Evolutionary conservation across 2,888 invertebrate genomes (phyloP), one percentile per base, ranked within the genome.

Genomic region (Limnephilus lunatus): DNA sequence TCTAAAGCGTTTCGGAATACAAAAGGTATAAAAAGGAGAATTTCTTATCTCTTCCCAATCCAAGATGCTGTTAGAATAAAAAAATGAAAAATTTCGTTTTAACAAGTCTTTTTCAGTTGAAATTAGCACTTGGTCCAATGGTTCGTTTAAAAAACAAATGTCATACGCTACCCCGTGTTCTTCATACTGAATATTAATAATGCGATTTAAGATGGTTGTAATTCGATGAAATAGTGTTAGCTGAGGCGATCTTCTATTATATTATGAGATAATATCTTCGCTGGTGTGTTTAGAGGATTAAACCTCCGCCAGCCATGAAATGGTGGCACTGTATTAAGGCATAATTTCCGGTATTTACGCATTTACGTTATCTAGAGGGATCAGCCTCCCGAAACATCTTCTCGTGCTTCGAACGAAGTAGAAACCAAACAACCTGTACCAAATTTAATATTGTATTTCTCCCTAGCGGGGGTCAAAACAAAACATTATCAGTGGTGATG

Each of bases 51-150:
- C 44, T 48, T 2, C 44, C 44, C 14, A 48, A 14, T 14, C 14
- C 14, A 48, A 14, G 14, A 44, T 0, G 14, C 2, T 48, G 14
- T 39, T 39, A 39, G 39, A 39, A 39, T 1, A 9, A 39, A 39
- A 39, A 3, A 39, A 39, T 9, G 39, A 39, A 39, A 39, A 32
- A 32, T 2, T 32, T 2, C 1, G 32, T 32, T 32, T 32, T 32
- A 1, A 32, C 32, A 32, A n/a, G n/a, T n/a, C n/a, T n/a, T n/a
- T 32, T 32, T 32, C 32, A 32, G 32, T 2, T 35, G 35, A 35
- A 5, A 35, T 35, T 2, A 5, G 35, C 35, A 0, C 1, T 44
- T 0, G 11, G 44, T 1, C 9, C 0, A 9, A 0, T 0, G 44
- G 11, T 44, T 44, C 12, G 11, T 44, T 44, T 32, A 32, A 1